phyloP scores from a whole-genome alignment of 2,888 invertebrate genomes.

The Parnassius glacialis region DNA sequence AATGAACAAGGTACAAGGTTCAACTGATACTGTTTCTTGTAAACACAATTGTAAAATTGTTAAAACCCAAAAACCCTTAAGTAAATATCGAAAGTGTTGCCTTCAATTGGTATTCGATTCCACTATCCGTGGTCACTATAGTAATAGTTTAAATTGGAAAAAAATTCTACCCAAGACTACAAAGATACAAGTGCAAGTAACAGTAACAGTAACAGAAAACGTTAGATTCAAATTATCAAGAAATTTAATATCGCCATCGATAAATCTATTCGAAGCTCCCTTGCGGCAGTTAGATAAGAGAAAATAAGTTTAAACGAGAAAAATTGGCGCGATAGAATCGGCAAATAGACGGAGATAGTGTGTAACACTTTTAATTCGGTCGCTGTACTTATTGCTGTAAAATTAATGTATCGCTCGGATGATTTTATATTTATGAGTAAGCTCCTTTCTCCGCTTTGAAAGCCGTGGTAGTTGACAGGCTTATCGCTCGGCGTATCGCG shows the following conservation, averaged over 20 bases:
- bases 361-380: constrained; percentile 36
- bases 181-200: constrained; percentile 20
- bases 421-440: not conserved
- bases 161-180: constrained; percentile 6
- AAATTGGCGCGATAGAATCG: constrained; percentile 53
- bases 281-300: constrained; percentile 64
- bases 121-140: no score
- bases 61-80: no score
- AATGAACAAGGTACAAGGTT: no score
- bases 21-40: no score
- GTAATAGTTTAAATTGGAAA: not conserved
- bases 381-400: constrained; percentile 14
- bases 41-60: no score
- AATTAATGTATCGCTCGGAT: constrained; percentile 4
- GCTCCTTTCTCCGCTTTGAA: constrained; percentile 25
- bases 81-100: no score
- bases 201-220: constrained; percentile 26
- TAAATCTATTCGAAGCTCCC: constrained; percentile 41
- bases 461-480: no score
- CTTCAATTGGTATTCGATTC: no score
- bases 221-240: constrained; percentile 26
- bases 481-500: no score
- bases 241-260: constrained; percentile 28
- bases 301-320: constrained; percentile 76
- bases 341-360: constrained; percentile 34